Base-by-base conservation (phyloP, 2,888 invertebrate species). In the Drosophila ustulata region DNA sequence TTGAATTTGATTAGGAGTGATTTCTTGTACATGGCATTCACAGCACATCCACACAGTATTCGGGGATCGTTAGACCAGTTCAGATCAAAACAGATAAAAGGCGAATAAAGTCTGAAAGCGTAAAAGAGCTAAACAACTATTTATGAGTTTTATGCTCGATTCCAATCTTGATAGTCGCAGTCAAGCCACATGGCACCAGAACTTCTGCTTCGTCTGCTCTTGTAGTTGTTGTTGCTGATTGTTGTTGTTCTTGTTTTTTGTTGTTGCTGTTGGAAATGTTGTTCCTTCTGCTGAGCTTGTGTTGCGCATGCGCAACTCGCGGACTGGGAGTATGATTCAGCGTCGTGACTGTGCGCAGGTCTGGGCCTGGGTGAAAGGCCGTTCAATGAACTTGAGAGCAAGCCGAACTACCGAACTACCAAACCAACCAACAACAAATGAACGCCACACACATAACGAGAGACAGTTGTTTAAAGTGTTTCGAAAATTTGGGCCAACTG, bases 321-420 rank as follows among this genome's bases (percentile, higher is more conserved):
- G 45, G 11, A 2, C 28, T 32, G 9, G 23, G 32, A 47, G 28
- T 8, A 30, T 72, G 69, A 72, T 37, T 75, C 65, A 65, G 50
- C 32, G 32, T 49, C 32, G 28, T 52, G 70, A 46, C 47, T 50
- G 49, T 45, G 34, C n/a, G 30, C 43, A 25, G 52, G 34, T 53
- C 50, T 63, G 63, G 30, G 62, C 26, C 43, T 58, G 80, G 82
- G 87, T 87, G 82, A 83, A 84, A 87, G 84, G 82, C 72, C 81
- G 73, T 71, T 66, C 75, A 71, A 64, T 79, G 83, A 82, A 82
- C 82, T 80, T 80, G 76, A 57, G 50, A 62, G 72, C 65, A n/a
- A 50, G 7, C 45, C 3, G 18, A 56, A 28, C 7, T 7, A 34
- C 45, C 9, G 28, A 32, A n/a, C 4, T 28, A 2, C 18, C 47